phyloP scores from a whole-genome alignment of 2,888 invertebrate genomes.

The Rotaria sp. region DNA sequence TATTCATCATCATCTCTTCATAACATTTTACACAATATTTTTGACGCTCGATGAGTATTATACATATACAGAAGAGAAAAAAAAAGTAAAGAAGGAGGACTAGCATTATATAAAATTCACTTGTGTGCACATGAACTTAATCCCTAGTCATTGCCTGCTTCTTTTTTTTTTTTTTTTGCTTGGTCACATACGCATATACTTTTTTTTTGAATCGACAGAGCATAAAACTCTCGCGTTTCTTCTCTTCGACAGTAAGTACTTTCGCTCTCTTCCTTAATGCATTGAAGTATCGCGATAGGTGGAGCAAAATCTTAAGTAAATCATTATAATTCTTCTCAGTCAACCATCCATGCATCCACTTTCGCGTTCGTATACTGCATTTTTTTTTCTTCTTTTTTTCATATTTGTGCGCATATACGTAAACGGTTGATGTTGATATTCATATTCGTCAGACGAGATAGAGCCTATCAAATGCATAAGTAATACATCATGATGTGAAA shows the following conservation, averaged over 20 bases:
- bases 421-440: background rate
- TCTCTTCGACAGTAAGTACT: background rate
- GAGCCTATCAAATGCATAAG: background rate
- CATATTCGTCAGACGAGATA: constrained; percentile 7
- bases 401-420: background rate
- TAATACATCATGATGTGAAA: background rate
- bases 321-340: constrained; percentile 22
- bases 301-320: background rate
- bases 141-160: background rate
- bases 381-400: background rate
- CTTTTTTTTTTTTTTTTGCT: background rate
- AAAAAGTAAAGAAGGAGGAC: background rate
- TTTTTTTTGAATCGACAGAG: background rate
- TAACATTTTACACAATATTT: background rate
- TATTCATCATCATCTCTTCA: background rate
- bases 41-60: background rate
- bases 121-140: background rate
- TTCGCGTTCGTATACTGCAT: background rate
- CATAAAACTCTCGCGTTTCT: constrained; percentile 1
- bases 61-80: background rate
- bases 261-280: background rate
- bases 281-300: background rate
- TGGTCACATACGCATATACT: background rate
- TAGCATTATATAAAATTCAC: background rate
- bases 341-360: constrained; percentile 12